Base-by-base conservation (phyloP, 2,113 vertebrate species). In the Dolichotis patagonum region DNA sequence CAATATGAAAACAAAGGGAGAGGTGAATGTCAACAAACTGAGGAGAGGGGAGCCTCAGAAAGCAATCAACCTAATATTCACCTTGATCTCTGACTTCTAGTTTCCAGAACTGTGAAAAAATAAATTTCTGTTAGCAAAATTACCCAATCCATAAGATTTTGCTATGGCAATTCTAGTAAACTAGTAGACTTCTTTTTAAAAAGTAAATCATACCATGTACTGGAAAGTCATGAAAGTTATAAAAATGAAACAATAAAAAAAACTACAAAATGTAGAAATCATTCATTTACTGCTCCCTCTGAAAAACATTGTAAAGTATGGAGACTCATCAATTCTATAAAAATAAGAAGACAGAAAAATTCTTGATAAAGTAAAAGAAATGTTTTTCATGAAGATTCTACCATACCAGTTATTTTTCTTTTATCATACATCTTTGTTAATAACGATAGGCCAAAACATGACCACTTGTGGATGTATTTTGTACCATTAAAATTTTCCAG, bases 201-300 rank as follows among this genome's bases (percentile, higher is more conserved):
- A 84, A 83, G 8, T 46, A 91, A 84, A 69, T 89, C 49, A 63
- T n/a, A 81, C 75, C 28, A 85, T 9, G 43, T 78, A 85, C 69
- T 82, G 83, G 3, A 96, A 96, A 67, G n/a, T 65, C 73, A 35
- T 41, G 35, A 73, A 17, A 71, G 20, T 7, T 85, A 17, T 77
- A 73, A 84, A 85, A 67, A 87, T n/a, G 81, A 19, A 83, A 35
- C 26, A 96, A 17, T 69, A n/a, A n/a, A n/a, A 94, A 90, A 9
- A 9, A 69, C 7, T 77, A 0, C 46, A 10, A 91, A 67, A 26
- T 60, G 46, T 26, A 19, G 2, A 0, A 4, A 43, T 9, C 19
- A 91, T 28, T 80, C 22, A 56, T 67, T 81, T 90, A 49, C 10
- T 85, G 75, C 7, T 17, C 10, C 41, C 8, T 46, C 65, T 81